A percentile compares a stretch with the other conserved stretches of the same genome.
phyloP scores from a whole-genome alignment of 2,113 vertebrate species.

The Platysteira castanea region DNA sequence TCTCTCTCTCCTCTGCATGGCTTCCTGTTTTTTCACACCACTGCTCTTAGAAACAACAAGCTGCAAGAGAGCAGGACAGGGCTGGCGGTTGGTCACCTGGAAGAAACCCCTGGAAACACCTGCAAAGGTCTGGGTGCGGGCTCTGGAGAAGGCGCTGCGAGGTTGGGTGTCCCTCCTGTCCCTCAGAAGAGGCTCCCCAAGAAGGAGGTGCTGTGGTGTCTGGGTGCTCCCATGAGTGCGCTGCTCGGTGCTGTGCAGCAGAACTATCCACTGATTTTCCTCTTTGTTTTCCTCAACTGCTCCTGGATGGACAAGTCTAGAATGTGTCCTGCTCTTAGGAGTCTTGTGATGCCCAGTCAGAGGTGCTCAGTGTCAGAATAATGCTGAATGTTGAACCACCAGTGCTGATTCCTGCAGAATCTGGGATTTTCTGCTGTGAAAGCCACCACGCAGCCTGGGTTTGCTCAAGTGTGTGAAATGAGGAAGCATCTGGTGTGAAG shows the following conservation, averaged over 20 bases:
- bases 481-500: background rate
- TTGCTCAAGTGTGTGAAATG: background rate
- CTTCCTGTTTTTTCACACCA: conserved; percentile 63
- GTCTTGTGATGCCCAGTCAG: background rate
- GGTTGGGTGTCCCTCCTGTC: background rate
- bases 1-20: conserved; percentile 29
- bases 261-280: rapidly evolving
- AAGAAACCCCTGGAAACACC: background rate
- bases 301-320: background rate
- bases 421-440: background rate
- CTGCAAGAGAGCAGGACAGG: background rate
- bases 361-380: background rate
- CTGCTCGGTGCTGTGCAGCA: background rate
- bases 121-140: background rate
- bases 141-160: background rate
- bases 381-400: background rate
- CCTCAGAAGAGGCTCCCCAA: rapidly evolving
- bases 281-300: background rate
- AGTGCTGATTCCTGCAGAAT: background rate
- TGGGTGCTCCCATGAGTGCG: rapidly evolving
- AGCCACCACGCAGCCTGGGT: rapidly evolving
- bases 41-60: conserved; percentile 52
- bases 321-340: background rate
- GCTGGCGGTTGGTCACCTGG: background rate
- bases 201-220: background rate